Evolutionary conservation across 1,140 invertebrate species (phyloP), one percentile per base, ranked within the genome.

Genomic region (Drosophila ercepeae): DNA sequence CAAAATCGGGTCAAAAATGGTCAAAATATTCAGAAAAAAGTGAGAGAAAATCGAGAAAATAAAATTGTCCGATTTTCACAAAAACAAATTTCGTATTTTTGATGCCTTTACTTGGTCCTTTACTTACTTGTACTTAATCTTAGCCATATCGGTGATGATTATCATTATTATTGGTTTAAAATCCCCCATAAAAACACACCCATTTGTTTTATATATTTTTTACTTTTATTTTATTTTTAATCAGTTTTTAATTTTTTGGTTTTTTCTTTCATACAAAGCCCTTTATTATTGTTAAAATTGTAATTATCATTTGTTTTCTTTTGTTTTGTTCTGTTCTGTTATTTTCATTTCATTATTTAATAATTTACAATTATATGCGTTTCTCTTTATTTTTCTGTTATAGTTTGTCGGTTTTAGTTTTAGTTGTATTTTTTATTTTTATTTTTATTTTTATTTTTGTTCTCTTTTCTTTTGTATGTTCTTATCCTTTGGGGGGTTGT

Each of bases 281-380:
- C 81, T 88, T 86, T 86, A 86, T 86, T 86, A 88, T 86, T 74
- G 59, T 84, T 86, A 86, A 86, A 86, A 86, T 86, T 86, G 76
- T 61, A 74, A 74, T 74, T 74, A 49, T 39, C 36, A 32, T 32
- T 32, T 9, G 9, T 51, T 74, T 39, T 75, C 50, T 55, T 54
- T 70, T 41, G 29, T 55, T 55, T 68, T n/a, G n/a, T n/a, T n/a
- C n/a, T n/a, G n/a, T 65, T 13, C 75, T 70, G 44, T 32, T 68
- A 65, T 71, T 69, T 78, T 71, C 45, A 7, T 73, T n/a, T n/a
- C 42, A 59, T 82, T 70, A 82, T 73, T 82, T 82, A 75, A 78
- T 82, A 82, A 78, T 84, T 79, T 84, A 86, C 81, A 84, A 58
- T 68, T 86, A 75, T 78, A 78, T 78, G 65, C 57, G 70, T 63